Evolutionary conservation across 2,797 vertebrate species (phyloP).

Genomic region (Sciurus vulgaris): DNA sequence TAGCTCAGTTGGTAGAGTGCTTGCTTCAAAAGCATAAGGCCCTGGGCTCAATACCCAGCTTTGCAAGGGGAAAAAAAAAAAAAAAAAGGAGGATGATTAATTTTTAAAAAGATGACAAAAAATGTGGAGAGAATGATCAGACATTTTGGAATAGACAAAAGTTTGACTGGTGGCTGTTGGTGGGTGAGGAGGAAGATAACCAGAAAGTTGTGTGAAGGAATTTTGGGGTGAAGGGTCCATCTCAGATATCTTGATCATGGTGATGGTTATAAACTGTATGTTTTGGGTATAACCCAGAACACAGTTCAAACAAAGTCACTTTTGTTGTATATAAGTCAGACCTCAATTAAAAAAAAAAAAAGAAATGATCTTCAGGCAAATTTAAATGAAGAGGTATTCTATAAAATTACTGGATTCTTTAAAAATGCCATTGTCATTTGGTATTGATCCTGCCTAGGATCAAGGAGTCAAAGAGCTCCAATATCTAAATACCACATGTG

Average conservation of each 20-base stretch:
- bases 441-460: background rate
- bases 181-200: rapidly evolving
- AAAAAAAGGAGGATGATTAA: background rate
- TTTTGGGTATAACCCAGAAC: background rate
- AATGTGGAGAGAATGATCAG: background rate
- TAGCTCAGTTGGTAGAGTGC: no score
- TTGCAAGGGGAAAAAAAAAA: no score
- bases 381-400: slow-evolving; percentile 17
- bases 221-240: background rate
- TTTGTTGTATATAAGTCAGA: slow-evolving; percentile 47
- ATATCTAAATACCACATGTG: background rate
- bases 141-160: background rate
- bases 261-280: background rate
- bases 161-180: background rate
- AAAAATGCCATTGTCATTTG: background rate
- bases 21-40: no score
- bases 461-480: background rate
- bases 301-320: background rate
- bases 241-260: background rate
- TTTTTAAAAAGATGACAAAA: background rate
- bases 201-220: background rate
- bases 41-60: no score
- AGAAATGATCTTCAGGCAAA: slow-evolving; percentile 4
- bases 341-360: slow-evolving; percentile 6
- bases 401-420: slow-evolving; percentile 31